Conservation (phyloP, 2,113 vertebrate species). For the Theristicus caerulescens region DNA sequence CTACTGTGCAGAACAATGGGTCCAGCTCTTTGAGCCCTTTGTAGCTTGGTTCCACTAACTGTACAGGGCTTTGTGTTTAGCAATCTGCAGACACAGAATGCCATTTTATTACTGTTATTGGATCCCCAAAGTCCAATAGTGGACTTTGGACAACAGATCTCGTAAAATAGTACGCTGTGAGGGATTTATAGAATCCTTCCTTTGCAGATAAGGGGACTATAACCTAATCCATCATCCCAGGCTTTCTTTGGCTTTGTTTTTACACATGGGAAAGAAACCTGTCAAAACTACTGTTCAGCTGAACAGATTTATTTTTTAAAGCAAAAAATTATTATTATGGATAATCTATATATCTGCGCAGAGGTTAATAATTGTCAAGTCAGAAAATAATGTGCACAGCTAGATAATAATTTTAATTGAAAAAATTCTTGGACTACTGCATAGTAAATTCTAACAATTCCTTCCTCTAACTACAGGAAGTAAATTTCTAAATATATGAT, state of each 20-base stretch:
- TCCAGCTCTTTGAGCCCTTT: too few species aligned
- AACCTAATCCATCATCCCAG: background rate
- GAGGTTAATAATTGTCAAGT: background rate
- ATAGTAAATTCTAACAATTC: background rate
- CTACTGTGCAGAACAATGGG: background rate
- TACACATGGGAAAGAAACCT: background rate
- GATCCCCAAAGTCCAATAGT: background rate
- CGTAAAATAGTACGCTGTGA: background rate
- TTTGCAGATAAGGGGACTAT: background rate
- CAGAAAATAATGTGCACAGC: background rate
- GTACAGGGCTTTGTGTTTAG: background rate
- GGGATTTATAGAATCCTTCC: background rate
- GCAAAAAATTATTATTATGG: background rate
- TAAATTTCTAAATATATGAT: background rate
- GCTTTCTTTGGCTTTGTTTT: background rate
- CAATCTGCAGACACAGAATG: background rate
- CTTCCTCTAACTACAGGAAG: background rate
- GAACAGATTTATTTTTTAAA: background rate
- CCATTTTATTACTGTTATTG: background rate
- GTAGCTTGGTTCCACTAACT: background rate
- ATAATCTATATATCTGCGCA: background rate
- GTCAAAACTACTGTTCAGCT: background rate
- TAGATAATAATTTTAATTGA: background rate
- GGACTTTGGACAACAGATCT: background rate
- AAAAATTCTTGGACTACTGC: background rate